phyloP scores from a whole-genome alignment of 1,140 invertebrate genomes.

The Hermatobates lingyangjiaoensis region DNA sequence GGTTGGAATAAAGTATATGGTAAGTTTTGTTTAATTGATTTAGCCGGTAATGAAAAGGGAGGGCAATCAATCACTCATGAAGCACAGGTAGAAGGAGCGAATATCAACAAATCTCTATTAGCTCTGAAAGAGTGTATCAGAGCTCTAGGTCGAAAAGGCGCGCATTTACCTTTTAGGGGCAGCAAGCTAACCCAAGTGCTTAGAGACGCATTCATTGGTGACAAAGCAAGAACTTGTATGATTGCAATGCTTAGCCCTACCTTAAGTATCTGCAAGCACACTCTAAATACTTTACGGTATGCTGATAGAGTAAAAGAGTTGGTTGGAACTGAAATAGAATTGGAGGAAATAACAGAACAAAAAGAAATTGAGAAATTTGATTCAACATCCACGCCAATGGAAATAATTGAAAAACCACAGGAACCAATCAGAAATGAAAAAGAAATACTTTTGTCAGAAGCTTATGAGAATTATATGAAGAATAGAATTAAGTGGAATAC shows the following conservation, averaged over 20 bases:
- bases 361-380: too few species aligned
- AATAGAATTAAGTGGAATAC: too few species aligned
- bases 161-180: slow-evolving; percentile 90
- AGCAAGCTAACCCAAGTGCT: slow-evolving; percentile 95
- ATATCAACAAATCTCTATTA: slow-evolving; percentile 95
- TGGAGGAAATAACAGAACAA: too few species aligned
- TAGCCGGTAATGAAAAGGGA: slow-evolving; percentile 94
- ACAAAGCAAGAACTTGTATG: slow-evolving; percentile 97
- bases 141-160: slow-evolving; percentile 83
- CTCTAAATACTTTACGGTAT: slow-evolving; percentile 90
- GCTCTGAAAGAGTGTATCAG: slow-evolving; percentile 97
- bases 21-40: slow-evolving; percentile 96
- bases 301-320: slow-evolving; percentile 88
- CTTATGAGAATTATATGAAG: too few species aligned
- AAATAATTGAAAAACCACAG: too few species aligned
- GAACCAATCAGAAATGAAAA: too few species aligned
- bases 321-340: too few species aligned
- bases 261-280: slow-evolving; percentile 88
- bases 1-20: slow-evolving; percentile 61
- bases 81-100: slow-evolving; percentile 83
- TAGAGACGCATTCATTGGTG: slow-evolving; percentile 93
- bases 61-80: slow-evolving; percentile 94
- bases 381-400: too few species aligned
- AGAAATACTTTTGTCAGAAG: too few species aligned
- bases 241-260: slow-evolving; percentile 78